Evolutionary conservation across 2,888 invertebrate genomes (phyloP), one percentile per base, ranked within the genome.

Genomic region (Hetaerina titia): DNA sequence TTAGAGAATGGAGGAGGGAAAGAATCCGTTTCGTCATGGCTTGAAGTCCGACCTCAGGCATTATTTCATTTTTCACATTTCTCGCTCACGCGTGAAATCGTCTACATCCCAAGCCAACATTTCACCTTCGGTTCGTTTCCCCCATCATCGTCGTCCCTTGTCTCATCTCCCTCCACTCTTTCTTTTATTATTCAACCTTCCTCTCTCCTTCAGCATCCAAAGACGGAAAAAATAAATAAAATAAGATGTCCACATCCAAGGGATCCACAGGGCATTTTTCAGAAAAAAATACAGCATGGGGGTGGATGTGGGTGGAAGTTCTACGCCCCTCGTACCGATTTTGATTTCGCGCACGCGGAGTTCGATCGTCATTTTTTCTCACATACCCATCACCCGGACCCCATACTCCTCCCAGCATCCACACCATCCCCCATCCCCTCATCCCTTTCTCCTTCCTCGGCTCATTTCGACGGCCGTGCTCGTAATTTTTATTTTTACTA

Each of bases 41-140:
- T 11, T 6, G 9, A 56, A 19, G n/a, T 45, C 57, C 57, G 22
- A 19, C 19, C 31, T 56, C 64, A 19, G 19, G n/a, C 92, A n/a
- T 45, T 15, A 22, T 69, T 45, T 92, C 56, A 31, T n/a, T 92
- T 74, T 92, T 69, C 56, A 56, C n/a, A 56, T 64, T 64, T 19
- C 45, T 64, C 45, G 11, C 92, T 45, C 60, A 56, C 2, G 22
- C n/a, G 69, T 64, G 69, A 74, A 69, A 69, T 92, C 92, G 64
- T 31, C n/a, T n/a, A 8, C 56, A 22, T 69, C 45, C 45, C 17
- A 22, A 64, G 56, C 69, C 81, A 92, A 92, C 92, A 69, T 92
- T 74, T 92, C 74, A 56, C 69, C 74, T 58, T 89, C 89, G 89
- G 89, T 89, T 89, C 89, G 89, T 89, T 89, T 89, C 89, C 89